These are phyloP conservation scores for Capromys pilorides DNA, from an alignment of 2,797 vertebrate species.

Conservation along the genomic window DNA sequence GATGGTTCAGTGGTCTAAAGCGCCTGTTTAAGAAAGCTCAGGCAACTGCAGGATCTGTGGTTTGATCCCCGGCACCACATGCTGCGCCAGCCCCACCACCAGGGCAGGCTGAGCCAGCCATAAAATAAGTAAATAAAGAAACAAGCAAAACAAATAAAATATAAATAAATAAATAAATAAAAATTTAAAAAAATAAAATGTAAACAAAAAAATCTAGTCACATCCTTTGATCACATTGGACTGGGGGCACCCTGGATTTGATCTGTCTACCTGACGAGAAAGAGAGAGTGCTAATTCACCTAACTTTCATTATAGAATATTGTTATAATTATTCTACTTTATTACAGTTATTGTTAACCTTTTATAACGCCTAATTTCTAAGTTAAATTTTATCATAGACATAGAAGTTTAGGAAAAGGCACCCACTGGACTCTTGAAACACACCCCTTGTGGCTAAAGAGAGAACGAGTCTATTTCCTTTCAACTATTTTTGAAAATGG, in stretches of 20 bases:
- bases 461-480: not conserved
- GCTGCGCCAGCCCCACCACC: too few species aligned
- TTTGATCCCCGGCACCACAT: too few species aligned
- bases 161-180: too few species aligned
- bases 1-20: too few species aligned
- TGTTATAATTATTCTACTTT: not conserved
- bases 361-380: not conserved
- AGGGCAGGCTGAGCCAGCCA: too few species aligned
- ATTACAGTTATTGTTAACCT: not conserved
- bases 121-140: too few species aligned
- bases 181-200: too few species aligned
- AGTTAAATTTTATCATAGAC: not conserved
- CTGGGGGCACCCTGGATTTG: not conserved
- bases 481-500: not conserved
- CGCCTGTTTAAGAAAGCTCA: too few species aligned
- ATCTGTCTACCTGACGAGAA: not conserved
- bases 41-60: too few species aligned
- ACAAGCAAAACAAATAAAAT: too few species aligned
- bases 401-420: not conserved
- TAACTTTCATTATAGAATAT: not conserved
- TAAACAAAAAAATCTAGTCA: not conserved
- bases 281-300: not conserved
- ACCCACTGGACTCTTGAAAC: not conserved
- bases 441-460: not conserved
- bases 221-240: not conserved